Evolutionary conservation across 2,888 invertebrate genomes (phyloP).

Genomic region (Pantelozetes paolii): DNA sequence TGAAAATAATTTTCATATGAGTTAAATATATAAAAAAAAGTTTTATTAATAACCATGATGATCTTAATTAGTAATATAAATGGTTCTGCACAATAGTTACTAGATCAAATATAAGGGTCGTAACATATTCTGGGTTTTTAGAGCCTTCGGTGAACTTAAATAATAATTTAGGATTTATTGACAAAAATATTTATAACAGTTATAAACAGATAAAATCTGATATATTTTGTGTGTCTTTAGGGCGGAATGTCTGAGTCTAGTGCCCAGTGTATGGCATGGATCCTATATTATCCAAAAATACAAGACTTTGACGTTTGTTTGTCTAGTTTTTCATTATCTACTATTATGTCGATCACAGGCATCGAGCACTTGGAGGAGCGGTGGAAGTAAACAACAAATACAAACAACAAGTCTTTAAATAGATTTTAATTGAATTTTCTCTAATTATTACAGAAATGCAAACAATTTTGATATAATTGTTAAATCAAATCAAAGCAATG

Average conservation of each 20-base stretch:
- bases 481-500: not conserved
- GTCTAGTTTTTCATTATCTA: slow-evolving; percentile 21
- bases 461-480: slow-evolving; percentile 7
- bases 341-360: slow-evolving; percentile 23
- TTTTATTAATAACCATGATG: too few species aligned
- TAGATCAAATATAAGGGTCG: too few species aligned
- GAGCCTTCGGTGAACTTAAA: too few species aligned
- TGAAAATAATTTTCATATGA: too few species aligned
- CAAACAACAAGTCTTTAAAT: too few species aligned
- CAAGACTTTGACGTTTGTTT: slow-evolving; percentile 25
- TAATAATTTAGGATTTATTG: too few species aligned
- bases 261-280: slow-evolving; percentile 25
- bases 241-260: slow-evolving; percentile 12
- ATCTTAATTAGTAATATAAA: too few species aligned
- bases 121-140: too few species aligned
- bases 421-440: not conserved
- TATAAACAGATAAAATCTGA: too few species aligned
- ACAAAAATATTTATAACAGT: too few species aligned
- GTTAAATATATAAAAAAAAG: too few species aligned
- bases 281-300: slow-evolving; percentile 12
- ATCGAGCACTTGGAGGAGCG: not conserved
- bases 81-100: too few species aligned
- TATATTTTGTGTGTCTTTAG: not conserved
- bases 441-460: not conserved
- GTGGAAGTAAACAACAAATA: not conserved